These are phyloP conservation scores for Pseudanteris insignis DNA, from an alignment of 2,888 invertebrate genomes.

Conservation along the genomic window DNA sequence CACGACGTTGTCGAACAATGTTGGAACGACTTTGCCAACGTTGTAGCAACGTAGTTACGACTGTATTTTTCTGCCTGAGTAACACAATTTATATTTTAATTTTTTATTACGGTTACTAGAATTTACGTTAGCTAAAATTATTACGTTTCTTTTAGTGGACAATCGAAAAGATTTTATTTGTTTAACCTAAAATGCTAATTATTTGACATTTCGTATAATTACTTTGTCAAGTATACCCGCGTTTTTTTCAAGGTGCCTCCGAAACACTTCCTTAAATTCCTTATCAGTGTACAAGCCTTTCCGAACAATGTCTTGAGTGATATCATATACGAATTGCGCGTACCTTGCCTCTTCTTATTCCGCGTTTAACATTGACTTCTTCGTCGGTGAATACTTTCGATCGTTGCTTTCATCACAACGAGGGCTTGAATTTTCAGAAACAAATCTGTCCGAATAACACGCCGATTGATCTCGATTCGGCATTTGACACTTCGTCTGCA, in stretches of 20 bases:
- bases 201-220: constrained; percentile 14
- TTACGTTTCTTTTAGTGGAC: no score
- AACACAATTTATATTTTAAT: no score
- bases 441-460: constrained; percentile 20
- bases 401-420: constrained; percentile 13
- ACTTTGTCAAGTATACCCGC: constrained; percentile 67
- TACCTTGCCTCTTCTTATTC: constrained; percentile 59
- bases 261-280: constrained; percentile 68
- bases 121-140: no score
- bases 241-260: constrained; percentile 68
- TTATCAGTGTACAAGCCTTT: constrained; percentile 69
- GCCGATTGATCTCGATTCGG: constrained; percentile 21
- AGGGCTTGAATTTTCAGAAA: constrained; percentile 24
- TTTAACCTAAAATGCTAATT: no score
- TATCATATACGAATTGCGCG: constrained; percentile 66
- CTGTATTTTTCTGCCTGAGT: no score
- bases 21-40: no score
- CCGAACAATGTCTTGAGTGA: constrained; percentile 70
- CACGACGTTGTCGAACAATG: no score
- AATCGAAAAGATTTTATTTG: no score
- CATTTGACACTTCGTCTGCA: constrained; percentile 9
- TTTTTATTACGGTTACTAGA: no score
- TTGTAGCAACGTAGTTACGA: no score
- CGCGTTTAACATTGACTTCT: constrained; percentile 20
- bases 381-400: constrained; percentile 9